phyloP scores from a whole-genome alignment of 2,797 vertebrate genomes.

The Acridotheres tristis region DNA sequence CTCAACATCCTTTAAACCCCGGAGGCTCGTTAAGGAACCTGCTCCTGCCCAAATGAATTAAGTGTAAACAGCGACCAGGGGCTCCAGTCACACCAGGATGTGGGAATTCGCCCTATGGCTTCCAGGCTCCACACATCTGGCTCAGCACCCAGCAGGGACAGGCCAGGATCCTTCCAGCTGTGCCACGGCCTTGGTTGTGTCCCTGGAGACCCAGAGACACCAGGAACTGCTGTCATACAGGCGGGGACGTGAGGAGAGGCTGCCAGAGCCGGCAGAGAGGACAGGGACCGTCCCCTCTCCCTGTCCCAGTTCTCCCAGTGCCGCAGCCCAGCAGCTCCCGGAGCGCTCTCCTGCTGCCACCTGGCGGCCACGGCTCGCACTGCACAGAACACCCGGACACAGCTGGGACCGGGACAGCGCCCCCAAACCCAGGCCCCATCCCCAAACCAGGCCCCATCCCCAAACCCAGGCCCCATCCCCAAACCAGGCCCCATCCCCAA shows the following conservation, averaged over 20 bases:
- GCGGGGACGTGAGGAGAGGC: background rate
- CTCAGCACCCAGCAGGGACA: background rate
- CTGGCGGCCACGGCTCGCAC: background rate
- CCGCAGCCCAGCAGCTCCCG: rapidly evolving
- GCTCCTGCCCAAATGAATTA: background rate
- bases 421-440: too few relatives aligned
- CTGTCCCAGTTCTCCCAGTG: background rate
- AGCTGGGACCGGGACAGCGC: too few relatives aligned
- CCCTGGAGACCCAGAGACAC: background rate
- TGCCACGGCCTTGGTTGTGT: background rate
- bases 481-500: too few relatives aligned
- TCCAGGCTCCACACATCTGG: rapidly evolving
- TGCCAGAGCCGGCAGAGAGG: background rate
- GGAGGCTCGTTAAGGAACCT: background rate
- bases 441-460: too few relatives aligned
- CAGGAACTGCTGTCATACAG: rapidly evolving
- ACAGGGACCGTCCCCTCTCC: background rate
- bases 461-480: too few relatives aligned
- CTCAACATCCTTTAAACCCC: background rate
- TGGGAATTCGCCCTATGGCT: rapidly evolving
- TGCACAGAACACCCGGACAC: background rate
- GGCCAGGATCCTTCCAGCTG: background rate
- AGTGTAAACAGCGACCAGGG: rapidly evolving
- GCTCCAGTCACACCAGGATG: background rate
- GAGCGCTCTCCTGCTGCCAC: background rate